phyloP scores from a whole-genome alignment of 2,797 vertebrate genomes.

The Hypotaenidia philippensis region DNA sequence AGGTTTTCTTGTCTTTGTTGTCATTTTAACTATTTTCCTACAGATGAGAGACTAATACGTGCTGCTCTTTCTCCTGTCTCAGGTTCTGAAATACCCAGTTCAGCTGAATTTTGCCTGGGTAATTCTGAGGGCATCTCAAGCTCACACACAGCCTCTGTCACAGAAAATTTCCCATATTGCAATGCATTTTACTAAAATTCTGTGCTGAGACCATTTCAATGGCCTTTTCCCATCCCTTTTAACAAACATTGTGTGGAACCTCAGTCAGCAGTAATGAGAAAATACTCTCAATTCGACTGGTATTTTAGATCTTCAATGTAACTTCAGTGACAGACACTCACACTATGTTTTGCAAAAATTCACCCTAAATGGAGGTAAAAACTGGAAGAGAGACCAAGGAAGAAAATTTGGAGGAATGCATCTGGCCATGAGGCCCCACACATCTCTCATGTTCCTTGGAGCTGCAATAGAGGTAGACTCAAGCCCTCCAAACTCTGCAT shows the following conservation, averaged over 20 bases:
- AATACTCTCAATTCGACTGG: not conserved
- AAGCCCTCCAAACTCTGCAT: not conserved
- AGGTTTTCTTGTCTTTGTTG: constrained; percentile 74
- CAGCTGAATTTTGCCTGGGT: constrained; percentile 44
- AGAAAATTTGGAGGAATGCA: not conserved
- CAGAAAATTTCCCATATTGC: not conserved
- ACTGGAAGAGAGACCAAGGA: not conserved
- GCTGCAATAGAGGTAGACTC: not conserved
- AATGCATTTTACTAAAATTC: constrained; percentile 10
- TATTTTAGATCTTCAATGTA: not conserved
- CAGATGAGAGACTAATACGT: constrained; percentile 63
- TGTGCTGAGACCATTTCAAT: not conserved
- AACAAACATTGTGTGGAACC: not conserved
- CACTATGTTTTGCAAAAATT: not conserved
- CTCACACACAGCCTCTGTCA: not conserved
- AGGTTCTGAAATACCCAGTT: constrained; percentile 43
- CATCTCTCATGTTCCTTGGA: not conserved
- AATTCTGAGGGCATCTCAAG: constrained; percentile 31
- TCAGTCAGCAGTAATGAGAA: constrained; percentile 14
- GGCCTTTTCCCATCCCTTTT: not conserved
- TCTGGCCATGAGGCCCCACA: not conserved
- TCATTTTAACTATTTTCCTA: constrained; percentile 77
- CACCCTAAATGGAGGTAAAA: not conserved
- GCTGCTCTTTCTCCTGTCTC: not conserved
- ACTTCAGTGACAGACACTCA: not conserved